Conservation (phyloP, 1,140 invertebrate genomes). For the Macrocentrus cingulum region DNA sequence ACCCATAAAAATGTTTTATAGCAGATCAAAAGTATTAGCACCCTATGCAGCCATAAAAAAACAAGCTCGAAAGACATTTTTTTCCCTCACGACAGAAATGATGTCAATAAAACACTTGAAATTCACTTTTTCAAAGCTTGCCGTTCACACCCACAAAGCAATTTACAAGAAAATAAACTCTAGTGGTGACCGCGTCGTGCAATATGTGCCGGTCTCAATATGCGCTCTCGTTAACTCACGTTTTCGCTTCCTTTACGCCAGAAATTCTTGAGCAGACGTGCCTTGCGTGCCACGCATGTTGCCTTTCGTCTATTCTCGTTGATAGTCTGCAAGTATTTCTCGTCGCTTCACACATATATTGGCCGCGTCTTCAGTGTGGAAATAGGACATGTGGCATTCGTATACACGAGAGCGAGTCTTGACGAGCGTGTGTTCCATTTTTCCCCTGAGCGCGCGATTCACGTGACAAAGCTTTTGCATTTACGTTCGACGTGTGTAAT, state of each 20-base stretch:
- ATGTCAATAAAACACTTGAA: too few relatives aligned
- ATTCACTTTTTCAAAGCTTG: too few relatives aligned
- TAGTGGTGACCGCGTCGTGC: background rate
- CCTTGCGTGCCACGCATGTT: background rate
- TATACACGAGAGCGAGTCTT: background rate
- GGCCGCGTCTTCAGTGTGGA: background rate
- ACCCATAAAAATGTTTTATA: too few relatives aligned
- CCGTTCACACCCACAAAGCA: too few relatives aligned
- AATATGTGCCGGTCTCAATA: background rate
- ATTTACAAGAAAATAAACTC: background rate
- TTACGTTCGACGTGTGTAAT: too few relatives aligned
- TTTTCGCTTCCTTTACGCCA: background rate
- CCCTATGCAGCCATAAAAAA: too few relatives aligned
- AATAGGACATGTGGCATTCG: background rate
- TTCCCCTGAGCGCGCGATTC: too few relatives aligned
- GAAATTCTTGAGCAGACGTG: background rate
- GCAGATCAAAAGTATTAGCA: too few relatives aligned
- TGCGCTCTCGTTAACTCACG: background rate
- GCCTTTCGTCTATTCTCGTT: slow-evolving; percentile 1
- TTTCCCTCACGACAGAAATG: too few relatives aligned
- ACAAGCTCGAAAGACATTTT: too few relatives aligned
- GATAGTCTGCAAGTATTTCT: background rate
- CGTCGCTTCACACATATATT: background rate
- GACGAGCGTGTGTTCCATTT: too few relatives aligned
- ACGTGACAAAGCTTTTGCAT: too few relatives aligned